phyloP scores from a whole-genome alignment of 1,140 invertebrate species.

The Lepidurus packardi region DNA sequence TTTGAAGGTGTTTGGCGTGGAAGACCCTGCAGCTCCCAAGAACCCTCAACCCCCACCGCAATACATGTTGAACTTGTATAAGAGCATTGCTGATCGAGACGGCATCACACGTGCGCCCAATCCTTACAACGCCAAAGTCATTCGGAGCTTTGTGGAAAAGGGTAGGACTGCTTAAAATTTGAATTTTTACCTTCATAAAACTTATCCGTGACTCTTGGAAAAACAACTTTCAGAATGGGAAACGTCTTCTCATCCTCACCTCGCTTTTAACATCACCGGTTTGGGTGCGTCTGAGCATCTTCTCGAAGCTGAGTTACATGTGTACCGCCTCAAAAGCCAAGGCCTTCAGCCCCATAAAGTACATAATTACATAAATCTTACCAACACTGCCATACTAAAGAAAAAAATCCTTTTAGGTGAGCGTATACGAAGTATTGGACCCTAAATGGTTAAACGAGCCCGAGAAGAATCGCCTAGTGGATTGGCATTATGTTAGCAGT shows the following conservation, averaged over 20 bases:
- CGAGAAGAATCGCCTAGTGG: constrained; percentile 49
- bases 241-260: constrained; percentile 41
- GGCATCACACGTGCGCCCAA: constrained; percentile 50
- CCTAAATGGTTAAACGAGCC: constrained; percentile 43
- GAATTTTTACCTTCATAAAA: neutral
- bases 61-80: constrained; percentile 58
- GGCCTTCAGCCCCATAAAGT: constrained; percentile 37
- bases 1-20: neutral
- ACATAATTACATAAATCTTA: constrained; percentile 14
- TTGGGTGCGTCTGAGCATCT: constrained; percentile 50
- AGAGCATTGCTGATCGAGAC: constrained; percentile 50
- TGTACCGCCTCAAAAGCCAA: constrained; percentile 49
- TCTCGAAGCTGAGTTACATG: constrained; percentile 55
- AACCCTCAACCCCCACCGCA: constrained; percentile 47
- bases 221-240: constrained; percentile 38
- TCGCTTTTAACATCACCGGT: constrained; percentile 51
- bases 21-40: neutral
- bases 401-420: constrained; percentile 44
- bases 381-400: constrained; percentile 9
- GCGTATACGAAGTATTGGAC: constrained; percentile 53
- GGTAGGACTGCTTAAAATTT: constrained; percentile 42
- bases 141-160: constrained; percentile 55
- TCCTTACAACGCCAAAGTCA: constrained; percentile 54
- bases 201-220: neutral
- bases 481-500: constrained; percentile 50